Evolutionary conservation across 2,113 vertebrate species (phyloP), one percentile per base, ranked within the genome.

Genomic region (Andinoacara biseriatus): DNA sequence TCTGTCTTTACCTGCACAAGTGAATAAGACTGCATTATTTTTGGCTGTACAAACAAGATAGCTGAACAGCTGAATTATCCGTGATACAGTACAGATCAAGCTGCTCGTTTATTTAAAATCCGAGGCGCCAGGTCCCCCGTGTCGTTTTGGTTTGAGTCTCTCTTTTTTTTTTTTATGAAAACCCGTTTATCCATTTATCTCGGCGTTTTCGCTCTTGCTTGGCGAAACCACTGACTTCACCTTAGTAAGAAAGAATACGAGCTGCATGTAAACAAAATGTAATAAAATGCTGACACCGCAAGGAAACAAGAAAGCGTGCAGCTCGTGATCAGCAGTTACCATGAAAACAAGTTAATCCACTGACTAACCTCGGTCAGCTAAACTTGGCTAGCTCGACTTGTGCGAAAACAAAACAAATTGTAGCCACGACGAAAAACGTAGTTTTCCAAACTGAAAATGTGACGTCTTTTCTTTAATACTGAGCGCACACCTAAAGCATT

Each of bases 401-500:
- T 26, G 62, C 82, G 85, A 90, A 90, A 90, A 91, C 86, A 91
- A 91, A 92, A 92, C 86, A 75, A 78, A 79, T 75, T 78, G 10
- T 29, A 3, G 62, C 46, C 59, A 60, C 85, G 77, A 76, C 57
- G 52, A 82, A 72, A 22, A 46, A 29, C 40, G 18, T 35, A 13
- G 2, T 26, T 74, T 65, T 5, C 1, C 2, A 10, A 4, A 6
- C 35, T 15, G 10, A 29, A 20, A 5, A 4, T 0, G 5, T 4
- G 10, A 1, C 2, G 7, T 35, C 3, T 26, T 1, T 3, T 11
- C n/a, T 33, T 76, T 54, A n/a, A 22, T 10, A 29, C 2, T 3
- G 8, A 31, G 11, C 31, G 2, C 1, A n/a, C 0, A 6, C 26
- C 24, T 76, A 35, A 2, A 69, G 31, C 3, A 7, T 65, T 15